Evolutionary conservation across 2,113 vertebrate genomes (phyloP), one percentile per base, ranked within the genome.

Genomic region (Marcusenius ussheri): DNA sequence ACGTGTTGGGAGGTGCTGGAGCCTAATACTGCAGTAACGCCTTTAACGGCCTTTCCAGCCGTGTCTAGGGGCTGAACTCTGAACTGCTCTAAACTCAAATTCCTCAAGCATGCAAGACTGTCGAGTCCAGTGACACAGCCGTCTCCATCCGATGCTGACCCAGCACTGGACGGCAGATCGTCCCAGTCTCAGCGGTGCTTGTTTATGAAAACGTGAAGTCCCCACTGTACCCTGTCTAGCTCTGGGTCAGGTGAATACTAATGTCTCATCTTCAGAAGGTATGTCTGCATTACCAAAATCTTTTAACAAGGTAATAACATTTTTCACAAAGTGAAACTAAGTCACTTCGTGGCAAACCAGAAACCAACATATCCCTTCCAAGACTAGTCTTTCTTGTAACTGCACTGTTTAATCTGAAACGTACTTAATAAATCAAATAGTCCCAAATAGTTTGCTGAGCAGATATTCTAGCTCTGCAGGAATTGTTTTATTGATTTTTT

Each of bases 1-100:
- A 83, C 88, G 42, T 56, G 19, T 89, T 83, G 74, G 88, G 77
- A 42, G 27, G 88, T 83, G 47, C 31, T 83, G 88, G 19, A 42
- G 70, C n/a, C 3, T 17, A 17, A 53, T 56, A 83, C 5, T n/a
- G 74, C 15, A n/a, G 35, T 19, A 7, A 80, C 6, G 35, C 35
- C 74, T 31, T 17, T 80, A 6, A n/a, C 15, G 13, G n/a, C 27
- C 70, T 77, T 77, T 39, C 31, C 47, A 89, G 70, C 17, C 3
- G 1, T 27, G 49, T 86, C 13, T 5, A 39, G 88, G 42, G 42
- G 83, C 17, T 84, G 45, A 46, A 83, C 17, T 46, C 35, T 83
- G 45, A 24, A n/a, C n/a, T 13, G 7, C 47, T 6, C 11, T 49
- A 50, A 85, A 85, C 83, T 50, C n/a, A 47, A 24, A 70, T 31